These are phyloP conservation scores for Reticulitermes lucifugus DNA, from an alignment of 2,888 invertebrate species.

Conservation along the genomic window DNA sequence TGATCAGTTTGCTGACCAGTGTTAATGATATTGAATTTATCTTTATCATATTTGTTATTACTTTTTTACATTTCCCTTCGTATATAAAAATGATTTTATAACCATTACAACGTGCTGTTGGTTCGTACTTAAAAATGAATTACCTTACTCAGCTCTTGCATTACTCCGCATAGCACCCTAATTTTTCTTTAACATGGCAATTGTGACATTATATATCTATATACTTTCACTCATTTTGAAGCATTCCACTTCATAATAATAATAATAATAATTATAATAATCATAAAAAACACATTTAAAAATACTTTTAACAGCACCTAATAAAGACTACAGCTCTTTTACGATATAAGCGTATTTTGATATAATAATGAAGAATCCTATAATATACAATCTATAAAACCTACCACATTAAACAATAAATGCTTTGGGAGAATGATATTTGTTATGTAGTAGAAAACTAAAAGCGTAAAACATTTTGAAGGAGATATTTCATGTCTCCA, in stretches of 20 bases:
- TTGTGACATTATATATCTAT: conserved; percentile 44
- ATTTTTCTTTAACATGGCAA: conserved; percentile 46
- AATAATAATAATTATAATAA: conserved; percentile 35
- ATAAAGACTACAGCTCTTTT: conserved; percentile 51
- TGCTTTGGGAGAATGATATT: conserved; percentile 47
- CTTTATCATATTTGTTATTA: conserved; percentile 2
- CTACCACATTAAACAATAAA: conserved; percentile 48
- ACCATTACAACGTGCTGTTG: conserved; percentile 5
- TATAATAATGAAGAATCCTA: conserved; percentile 44
- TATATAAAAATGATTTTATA: conserved; percentile 30
- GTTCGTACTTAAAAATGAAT: conserved; percentile 23
- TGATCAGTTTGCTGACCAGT: conserved; percentile 11
- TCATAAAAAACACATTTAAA: conserved; percentile 52
- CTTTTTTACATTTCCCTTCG: conserved; percentile 18
- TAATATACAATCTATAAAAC: conserved; percentile 47
- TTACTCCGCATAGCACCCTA: conserved; percentile 48
- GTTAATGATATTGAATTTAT: conserved; percentile 18
- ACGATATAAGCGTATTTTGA: conserved; percentile 53
- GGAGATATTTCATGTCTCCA: conserved; percentile 30
- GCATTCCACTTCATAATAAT: conserved; percentile 42
- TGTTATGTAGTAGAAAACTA: conserved; percentile 43
- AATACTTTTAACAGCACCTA: conserved; percentile 53
- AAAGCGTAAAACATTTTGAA: conserved; percentile 46
- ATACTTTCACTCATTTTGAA: conserved; percentile 41
- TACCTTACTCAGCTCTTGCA: not conserved